Conservation (phyloP, 2,113 vertebrate species). For the Aplodontia rufa region DNA sequence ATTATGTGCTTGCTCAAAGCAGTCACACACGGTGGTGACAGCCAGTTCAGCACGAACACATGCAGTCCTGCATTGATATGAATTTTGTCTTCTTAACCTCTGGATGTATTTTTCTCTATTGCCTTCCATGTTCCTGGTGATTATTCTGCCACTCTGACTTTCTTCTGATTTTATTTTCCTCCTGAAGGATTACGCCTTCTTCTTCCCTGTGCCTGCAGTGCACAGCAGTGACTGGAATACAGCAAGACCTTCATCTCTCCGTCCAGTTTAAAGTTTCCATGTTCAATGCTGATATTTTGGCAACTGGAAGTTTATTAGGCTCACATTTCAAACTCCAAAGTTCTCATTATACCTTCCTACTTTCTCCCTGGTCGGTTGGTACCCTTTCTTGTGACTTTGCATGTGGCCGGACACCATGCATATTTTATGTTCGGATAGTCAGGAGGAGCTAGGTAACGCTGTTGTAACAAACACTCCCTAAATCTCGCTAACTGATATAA, state of each 20-base stretch:
- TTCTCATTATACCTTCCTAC: neutral
- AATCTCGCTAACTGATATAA: neutral
- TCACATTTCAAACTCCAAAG: neutral
- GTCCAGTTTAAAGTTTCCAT: neutral
- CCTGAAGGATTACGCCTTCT: neutral
- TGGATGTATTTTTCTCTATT: neutral
- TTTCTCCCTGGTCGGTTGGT: neutral
- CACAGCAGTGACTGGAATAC: neutral
- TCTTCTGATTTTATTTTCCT: neutral
- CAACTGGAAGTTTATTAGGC: neutral
- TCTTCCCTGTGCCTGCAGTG: accelerated
- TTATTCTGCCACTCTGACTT: neutral
- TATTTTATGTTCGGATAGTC: neutral
- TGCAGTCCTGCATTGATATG: neutral
- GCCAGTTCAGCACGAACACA: neutral
- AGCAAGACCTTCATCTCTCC: too few relatives aligned
- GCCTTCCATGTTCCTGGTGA: neutral
- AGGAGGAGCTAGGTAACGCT: neutral
- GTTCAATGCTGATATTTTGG: neutral
- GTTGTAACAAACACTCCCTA: neutral
- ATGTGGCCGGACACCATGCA: neutral
- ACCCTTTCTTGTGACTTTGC: neutral
- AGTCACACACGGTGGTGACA: neutral
- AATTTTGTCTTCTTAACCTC: conserved; percentile 3
- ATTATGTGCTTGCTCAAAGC: neutral